Percentiles rank a stretch among this genome's conserved stretches.
Evolutionary conservation across 2,113 vertebrate genomes (phyloP).

Genomic region (Ictidomys tridecemlineatus): DNA sequence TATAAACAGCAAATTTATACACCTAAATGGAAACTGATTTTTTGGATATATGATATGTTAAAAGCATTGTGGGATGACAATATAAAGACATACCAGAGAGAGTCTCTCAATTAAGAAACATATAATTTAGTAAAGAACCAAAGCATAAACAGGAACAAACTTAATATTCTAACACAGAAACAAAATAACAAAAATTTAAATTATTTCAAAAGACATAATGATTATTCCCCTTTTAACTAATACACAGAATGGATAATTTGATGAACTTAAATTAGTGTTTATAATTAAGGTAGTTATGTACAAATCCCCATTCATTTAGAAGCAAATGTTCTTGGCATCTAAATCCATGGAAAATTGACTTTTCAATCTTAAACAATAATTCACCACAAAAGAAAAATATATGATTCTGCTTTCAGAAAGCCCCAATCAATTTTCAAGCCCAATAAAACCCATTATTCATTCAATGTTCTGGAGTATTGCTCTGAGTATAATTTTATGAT

Average conservation of each 20-base stretch:
- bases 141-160: neutral
- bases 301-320: constrained; percentile 30
- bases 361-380: constrained; percentile 43
- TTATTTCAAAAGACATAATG: constrained; percentile 4
- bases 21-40: neutral
- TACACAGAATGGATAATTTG: neutral
- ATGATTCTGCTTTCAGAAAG: constrained; percentile 15
- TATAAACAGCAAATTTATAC: neutral
- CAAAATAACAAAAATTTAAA: neutral
- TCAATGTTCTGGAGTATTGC: neutral
- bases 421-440: neutral
- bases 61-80: constrained; percentile 29
- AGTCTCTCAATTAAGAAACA: neutral
- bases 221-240: neutral
- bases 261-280: constrained; percentile 44
- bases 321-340: constrained; percentile 21
- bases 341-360: constrained; percentile 52
- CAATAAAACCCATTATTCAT: constrained; percentile 20
- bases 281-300: constrained; percentile 11
- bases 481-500: constrained; percentile 2
- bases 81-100: neutral
- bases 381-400: constrained; percentile 4
- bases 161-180: neutral
- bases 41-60: neutral
- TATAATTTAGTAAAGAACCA: neutral